These are phyloP conservation scores for Amblyraja radiata DNA, from an alignment of 2,797 vertebrate species.

Conservation along the genomic window DNA sequence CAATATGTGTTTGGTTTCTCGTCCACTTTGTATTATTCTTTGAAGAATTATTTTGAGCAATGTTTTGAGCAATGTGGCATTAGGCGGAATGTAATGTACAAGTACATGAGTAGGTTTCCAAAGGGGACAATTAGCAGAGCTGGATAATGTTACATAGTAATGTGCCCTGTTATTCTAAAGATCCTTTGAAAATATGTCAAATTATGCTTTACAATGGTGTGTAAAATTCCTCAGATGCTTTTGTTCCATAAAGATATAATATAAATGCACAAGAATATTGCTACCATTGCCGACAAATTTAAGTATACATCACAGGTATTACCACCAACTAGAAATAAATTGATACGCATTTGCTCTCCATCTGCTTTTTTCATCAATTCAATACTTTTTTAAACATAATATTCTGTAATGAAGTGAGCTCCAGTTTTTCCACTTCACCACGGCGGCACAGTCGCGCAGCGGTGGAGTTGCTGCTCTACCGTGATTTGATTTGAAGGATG, in stretches of 20 bases:
- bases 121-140: background rate
- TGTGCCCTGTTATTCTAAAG: background rate
- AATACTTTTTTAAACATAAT: background rate
- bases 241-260: background rate
- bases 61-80: background rate
- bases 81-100: background rate
- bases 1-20: background rate
- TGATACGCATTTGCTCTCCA: background rate
- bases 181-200: background rate
- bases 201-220: background rate
- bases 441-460: too few species aligned
- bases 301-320: too few species aligned
- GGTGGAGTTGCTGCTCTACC: too few species aligned
- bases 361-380: background rate
- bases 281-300: background rate
- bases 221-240: background rate
- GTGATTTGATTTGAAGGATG: background rate
- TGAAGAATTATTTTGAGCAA: background rate
- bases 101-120: background rate
- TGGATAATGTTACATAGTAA: background rate
- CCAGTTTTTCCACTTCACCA: background rate
- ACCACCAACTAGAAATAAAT: too few species aligned
- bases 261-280: background rate
- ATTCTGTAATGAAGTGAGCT: background rate
- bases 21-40: background rate